phyloP scores from a whole-genome alignment of 2,113 vertebrate genomes.

The Mesoclemmys tuberculata region DNA sequence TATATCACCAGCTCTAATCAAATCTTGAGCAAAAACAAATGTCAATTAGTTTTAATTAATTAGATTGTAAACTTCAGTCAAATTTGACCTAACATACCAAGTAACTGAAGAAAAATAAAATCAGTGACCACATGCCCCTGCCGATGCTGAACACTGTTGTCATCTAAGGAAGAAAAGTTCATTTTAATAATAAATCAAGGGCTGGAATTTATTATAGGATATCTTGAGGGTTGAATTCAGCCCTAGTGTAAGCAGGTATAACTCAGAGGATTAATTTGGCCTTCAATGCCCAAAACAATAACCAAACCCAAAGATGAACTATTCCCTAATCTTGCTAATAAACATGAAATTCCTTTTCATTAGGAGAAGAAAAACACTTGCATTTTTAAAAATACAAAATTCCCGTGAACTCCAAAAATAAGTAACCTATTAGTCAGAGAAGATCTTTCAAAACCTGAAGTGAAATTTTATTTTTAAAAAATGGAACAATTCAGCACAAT shows the following conservation, averaged over 20 bases:
- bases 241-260: slow-evolving; percentile 12
- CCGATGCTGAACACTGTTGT: slow-evolving; percentile 8
- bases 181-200: slow-evolving; percentile 46
- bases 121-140: slow-evolving; percentile 43
- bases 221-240: slow-evolving; percentile 44
- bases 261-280: slow-evolving; percentile 39
- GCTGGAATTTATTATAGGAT: slow-evolving; percentile 12
- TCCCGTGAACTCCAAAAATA: slow-evolving; percentile 32
- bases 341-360: not conserved
- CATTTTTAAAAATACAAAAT: slow-evolving; percentile 40
- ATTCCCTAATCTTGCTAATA: not conserved
- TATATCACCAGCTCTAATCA: slow-evolving; percentile 14
- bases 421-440: slow-evolving; percentile 10
- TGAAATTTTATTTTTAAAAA: not conserved
- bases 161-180: slow-evolving; percentile 18
- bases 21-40: not conserved
- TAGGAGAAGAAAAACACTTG: not conserved
- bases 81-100: slow-evolving; percentile 33
- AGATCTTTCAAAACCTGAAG: slow-evolving; percentile 25
- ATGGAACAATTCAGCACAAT: slow-evolving; percentile 33
- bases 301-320: not conserved
- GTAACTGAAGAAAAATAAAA: slow-evolving; percentile 44
- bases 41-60: slow-evolving; percentile 39
- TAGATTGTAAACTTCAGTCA: not conserved
- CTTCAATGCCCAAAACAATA: slow-evolving; percentile 1